These are phyloP conservation scores for Drosophila fungiperda DNA, from an alignment of 2,888 invertebrate genomes.

Conservation along the genomic window DNA sequence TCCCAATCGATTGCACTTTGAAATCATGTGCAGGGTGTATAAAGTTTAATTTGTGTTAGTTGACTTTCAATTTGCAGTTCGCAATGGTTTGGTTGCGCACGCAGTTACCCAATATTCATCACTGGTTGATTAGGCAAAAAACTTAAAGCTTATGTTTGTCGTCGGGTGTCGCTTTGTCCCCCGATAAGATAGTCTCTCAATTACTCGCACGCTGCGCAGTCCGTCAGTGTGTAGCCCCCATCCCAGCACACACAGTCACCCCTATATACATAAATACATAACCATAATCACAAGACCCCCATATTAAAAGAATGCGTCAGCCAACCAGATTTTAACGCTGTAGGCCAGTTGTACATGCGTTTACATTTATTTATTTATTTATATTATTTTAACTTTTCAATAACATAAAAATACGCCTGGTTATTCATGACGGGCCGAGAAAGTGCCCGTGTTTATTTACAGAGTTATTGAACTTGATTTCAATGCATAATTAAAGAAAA, in stretches of 20 bases:
- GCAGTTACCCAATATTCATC: conserved; percentile 41
- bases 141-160: conserved; percentile 63
- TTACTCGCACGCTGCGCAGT: conserved; percentile 9
- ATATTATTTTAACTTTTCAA: conserved; percentile 56
- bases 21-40: conserved; percentile 13
- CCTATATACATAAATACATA: conserved; percentile 34
- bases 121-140: conserved; percentile 57
- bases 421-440: neutral
- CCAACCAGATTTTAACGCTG: conserved; percentile 34
- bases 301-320: conserved; percentile 62
- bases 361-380: conserved; percentile 57
- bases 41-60: conserved; percentile 17
- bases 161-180: conserved; percentile 12
- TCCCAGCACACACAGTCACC: conserved; percentile 28
- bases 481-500: conserved; percentile 36
- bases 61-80: conserved; percentile 13
- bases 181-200: conserved; percentile 65
- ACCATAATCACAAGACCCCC: conserved; percentile 45
- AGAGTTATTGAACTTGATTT: conserved; percentile 60
- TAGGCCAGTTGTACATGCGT: conserved; percentile 42
- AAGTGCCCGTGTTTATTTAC: conserved; percentile 6
- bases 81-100: conserved; percentile 24
- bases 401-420: conserved; percentile 42
- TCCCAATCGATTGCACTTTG: conserved; percentile 29
- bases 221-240: conserved; percentile 10